Conservation (phyloP, 1,140 invertebrate genomes). For the Drosophila busckii region DNA sequence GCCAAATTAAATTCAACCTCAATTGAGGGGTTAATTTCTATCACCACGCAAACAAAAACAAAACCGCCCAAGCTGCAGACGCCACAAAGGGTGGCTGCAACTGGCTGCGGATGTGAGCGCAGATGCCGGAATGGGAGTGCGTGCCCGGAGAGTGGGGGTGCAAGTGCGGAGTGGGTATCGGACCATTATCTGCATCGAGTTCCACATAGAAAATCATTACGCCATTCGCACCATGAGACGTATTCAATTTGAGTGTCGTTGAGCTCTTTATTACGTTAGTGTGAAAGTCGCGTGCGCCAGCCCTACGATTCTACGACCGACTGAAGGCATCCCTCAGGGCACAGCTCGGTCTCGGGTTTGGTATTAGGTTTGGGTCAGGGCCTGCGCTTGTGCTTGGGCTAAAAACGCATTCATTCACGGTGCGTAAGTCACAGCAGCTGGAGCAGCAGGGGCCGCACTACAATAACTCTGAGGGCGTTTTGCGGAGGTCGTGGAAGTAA, state of each 20-base stretch:
- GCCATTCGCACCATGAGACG: conserved; percentile 72
- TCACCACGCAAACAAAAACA: conserved; percentile 77
- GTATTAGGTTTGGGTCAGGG: conserved; percentile 1
- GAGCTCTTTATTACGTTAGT: conserved; percentile 78
- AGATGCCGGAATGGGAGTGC: not conserved
- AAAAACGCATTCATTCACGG: conserved; percentile 66
- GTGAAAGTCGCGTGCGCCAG: conserved; percentile 70
- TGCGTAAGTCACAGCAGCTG: conserved; percentile 72
- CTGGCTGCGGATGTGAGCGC: conserved; percentile 13
- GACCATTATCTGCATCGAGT: conserved; percentile 73
- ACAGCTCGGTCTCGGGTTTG: not conserved
- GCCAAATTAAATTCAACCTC: conserved; percentile 79
- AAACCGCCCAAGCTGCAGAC: conserved; percentile 54
- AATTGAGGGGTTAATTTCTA: conserved; percentile 79
- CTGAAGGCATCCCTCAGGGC: conserved; percentile 21
- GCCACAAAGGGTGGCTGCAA: conserved; percentile 25
- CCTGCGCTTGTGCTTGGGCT: conserved; percentile 10
- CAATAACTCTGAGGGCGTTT: conserved; percentile 29
- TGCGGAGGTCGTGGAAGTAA: conserved; percentile 58
- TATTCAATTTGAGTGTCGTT: conserved; percentile 78
- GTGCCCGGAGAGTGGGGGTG: not conserved
- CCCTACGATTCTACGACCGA: conserved; percentile 4
- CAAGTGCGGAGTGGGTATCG: conserved; percentile 20
- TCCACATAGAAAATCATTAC: conserved; percentile 77
- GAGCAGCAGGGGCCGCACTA: conserved; percentile 29